phyloP scores from a whole-genome alignment of 1,140 invertebrate species.

The Bactericera cockerelli region DNA sequence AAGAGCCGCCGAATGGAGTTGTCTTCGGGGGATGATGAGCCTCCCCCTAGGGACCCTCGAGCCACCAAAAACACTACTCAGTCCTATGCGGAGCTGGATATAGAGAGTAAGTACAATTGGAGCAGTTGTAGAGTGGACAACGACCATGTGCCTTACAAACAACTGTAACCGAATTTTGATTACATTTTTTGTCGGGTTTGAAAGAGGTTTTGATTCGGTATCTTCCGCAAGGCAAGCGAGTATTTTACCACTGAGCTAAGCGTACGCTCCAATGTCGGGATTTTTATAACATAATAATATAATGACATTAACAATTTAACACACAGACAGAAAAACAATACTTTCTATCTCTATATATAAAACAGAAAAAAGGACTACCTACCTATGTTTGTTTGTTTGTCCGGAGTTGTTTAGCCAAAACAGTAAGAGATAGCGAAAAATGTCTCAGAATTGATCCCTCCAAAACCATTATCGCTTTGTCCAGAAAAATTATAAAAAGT shows the following conservation, averaged over 20 bases:
- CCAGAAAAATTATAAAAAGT: no score
- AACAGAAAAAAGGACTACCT: no score
- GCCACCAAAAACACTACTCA: background rate
- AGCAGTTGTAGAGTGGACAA: no score
- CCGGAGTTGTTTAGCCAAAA: no score
- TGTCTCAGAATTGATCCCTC: no score
- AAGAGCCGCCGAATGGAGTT: background rate
- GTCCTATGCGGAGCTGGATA: background rate
- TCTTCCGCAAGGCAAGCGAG: background rate
- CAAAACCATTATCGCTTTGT: no score
- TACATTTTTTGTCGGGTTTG: background rate
- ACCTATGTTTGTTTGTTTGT: no score
- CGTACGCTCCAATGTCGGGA: background rate
- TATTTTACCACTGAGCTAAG: background rate
- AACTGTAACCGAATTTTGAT: background rate
- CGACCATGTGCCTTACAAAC: background rate
- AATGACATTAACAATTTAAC: background rate
- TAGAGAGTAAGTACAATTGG: conserved; percentile 1
- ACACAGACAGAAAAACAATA: background rate
- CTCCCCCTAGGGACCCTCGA: conserved; percentile 2
- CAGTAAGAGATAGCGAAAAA: no score
- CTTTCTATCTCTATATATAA: no score
- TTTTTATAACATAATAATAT: no score
- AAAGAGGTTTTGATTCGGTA: background rate
- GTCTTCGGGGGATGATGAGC: background rate